These are phyloP conservation scores for Arrhopalites spinosus DNA, from an alignment of 2,888 invertebrate genomes.

Conservation along the genomic window DNA sequence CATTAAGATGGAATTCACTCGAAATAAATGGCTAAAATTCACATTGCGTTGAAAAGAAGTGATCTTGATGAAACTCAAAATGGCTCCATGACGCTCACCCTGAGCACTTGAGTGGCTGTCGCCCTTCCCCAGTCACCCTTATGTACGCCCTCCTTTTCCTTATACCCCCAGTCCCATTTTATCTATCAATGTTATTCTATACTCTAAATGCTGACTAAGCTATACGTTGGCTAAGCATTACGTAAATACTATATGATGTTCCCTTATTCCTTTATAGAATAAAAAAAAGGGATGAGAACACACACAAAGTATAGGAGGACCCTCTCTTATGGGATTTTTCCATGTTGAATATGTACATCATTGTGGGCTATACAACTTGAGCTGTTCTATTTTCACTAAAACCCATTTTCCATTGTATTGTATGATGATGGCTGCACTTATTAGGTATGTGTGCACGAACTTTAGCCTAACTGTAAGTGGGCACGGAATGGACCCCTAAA, in stretches of 20 bases:
- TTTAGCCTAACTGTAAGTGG: conserved; percentile 27
- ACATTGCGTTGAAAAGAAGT: conserved; percentile 36
- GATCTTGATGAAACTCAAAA: conserved; percentile 42
- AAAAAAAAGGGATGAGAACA: background rate
- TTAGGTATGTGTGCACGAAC: conserved; percentile 21
- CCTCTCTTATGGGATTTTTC: background rate
- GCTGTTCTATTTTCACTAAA: conserved; percentile 2
- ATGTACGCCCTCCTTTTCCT: background rate
- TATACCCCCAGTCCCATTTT: too few species aligned
- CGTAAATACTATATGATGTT: background rate
- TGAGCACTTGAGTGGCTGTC: conserved; percentile 26
- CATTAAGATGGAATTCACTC: conserved; percentile 43
- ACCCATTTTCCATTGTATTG: conserved; percentile 5
- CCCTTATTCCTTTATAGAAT: background rate
- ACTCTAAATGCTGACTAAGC: too few species aligned
- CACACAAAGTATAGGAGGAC: background rate
- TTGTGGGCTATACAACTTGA: too few species aligned
- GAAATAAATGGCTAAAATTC: conserved; percentile 43
- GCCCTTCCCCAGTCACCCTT: conserved; percentile 22
- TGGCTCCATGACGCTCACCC: conserved; percentile 44
- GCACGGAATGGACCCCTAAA: conserved; percentile 27
- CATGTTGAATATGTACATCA: background rate
- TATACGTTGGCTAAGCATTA: background rate
- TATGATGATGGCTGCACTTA: conserved; percentile 19
- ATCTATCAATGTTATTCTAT: too few species aligned